Percentiles rank a stretch among this genome's conserved stretches.
These are phyloP conservation scores for Oxycera nigricornis DNA, from an alignment of 2,888 invertebrate genomes.

Conservation along the genomic window DNA sequence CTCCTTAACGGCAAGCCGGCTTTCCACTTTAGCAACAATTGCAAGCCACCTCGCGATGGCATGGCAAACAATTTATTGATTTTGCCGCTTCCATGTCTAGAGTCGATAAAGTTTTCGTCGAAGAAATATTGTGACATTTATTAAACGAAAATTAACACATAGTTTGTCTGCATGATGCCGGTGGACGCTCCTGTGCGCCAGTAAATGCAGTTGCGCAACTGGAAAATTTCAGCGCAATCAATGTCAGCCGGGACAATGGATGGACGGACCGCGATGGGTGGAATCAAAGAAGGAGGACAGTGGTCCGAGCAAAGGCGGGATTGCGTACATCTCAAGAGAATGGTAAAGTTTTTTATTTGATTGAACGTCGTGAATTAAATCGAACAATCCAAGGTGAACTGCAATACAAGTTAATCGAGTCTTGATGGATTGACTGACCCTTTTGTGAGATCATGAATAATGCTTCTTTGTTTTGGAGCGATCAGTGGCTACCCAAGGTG, in stretches of 20 bases:
- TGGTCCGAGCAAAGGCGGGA: too few relatives aligned
- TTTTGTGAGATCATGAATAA: too few relatives aligned
- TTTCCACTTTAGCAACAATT: neutral
- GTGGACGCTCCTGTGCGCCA: neutral
- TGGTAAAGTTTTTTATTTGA: too few relatives aligned
- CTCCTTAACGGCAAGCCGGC: neutral
- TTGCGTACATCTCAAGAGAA: too few relatives aligned
- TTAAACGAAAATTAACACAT: constrained; percentile 8
- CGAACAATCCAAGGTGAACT: too few relatives aligned
- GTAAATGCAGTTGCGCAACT: neutral
- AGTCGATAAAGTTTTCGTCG: neutral
- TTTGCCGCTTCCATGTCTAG: neutral
- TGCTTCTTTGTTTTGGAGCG: too few relatives aligned
- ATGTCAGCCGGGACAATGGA: neutral
- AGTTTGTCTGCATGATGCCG: neutral
- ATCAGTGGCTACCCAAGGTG: too few relatives aligned
- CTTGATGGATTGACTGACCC: too few relatives aligned
- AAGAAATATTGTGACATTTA: neutral
- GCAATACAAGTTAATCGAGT: too few relatives aligned
- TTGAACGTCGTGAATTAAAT: too few relatives aligned
- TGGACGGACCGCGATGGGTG: neutral
- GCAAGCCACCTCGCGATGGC: neutral
- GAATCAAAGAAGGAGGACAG: neutral
- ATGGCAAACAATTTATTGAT: neutral
- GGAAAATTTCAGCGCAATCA: neutral